A percentile compares a stretch with the other conserved stretches of the same genome.
Conservation (phyloP, 2,797 vertebrate genomes). For the Smutsia temminckii region DNA sequence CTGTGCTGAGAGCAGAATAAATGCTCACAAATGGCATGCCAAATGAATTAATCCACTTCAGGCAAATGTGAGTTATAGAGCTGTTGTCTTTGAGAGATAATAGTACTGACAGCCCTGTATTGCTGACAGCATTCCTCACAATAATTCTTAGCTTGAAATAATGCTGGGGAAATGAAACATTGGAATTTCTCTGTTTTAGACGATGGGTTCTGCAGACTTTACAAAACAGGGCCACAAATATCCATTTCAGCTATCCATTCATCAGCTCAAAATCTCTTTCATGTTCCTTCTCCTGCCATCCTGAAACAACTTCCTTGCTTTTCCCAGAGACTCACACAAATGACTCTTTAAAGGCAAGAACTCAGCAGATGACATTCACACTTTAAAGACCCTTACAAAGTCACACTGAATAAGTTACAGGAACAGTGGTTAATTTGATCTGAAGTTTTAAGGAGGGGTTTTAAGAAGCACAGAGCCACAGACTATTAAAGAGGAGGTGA, state of each 20-base stretch:
- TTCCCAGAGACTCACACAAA: not conserved
- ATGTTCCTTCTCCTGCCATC: not conserved
- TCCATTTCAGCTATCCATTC: not conserved
- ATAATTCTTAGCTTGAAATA: not conserved
- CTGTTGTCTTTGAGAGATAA: not conserved
- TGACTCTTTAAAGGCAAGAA: not conserved
- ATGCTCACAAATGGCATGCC: not conserved
- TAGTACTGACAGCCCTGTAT: not conserved
- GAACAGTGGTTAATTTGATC: not conserved
- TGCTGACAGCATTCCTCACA: not conserved
- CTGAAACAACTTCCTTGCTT: not conserved
- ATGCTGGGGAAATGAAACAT: constrained; percentile 6
- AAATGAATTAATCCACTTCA: constrained; percentile 25
- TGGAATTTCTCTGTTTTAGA: constrained; percentile 19
- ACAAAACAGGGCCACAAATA: too few species aligned
- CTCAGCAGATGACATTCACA: not conserved
- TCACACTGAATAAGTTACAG: not conserved
- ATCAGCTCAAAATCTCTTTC: not conserved
- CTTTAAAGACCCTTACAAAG: not conserved
- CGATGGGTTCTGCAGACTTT: not conserved
- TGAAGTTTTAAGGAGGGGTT: not conserved
- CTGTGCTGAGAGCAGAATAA: constrained; percentile 17
- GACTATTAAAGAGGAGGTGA: not conserved
- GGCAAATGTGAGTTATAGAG: not conserved
- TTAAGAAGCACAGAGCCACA: not conserved